A percentile compares a stretch with the other conserved stretches of the same genome.
Conservation (phyloP, 2,797 vertebrate genomes). For the Poeciliopsis infans region DNA sequence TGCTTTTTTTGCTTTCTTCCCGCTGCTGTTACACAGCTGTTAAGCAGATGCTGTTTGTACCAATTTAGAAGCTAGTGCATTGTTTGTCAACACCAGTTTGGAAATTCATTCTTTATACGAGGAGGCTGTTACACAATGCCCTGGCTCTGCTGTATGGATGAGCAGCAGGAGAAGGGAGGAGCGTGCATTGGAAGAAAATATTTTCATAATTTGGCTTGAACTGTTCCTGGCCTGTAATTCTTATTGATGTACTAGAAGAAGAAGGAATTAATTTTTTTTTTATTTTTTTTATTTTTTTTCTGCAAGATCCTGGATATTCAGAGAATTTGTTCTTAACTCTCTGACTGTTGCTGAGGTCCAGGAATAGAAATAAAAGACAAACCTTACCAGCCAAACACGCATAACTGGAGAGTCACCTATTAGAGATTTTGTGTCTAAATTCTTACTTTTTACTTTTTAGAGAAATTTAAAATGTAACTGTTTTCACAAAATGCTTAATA, state of each 20-base stretch:
- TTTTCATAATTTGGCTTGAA: conserved; percentile 45
- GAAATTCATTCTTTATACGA: conserved; percentile 77
- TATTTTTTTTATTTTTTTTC: conserved; percentile 3
- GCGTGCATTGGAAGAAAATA: conserved; percentile 28
- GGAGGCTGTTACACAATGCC: conserved; percentile 49
- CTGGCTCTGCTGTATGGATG: conserved; percentile 28
- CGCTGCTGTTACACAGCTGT: conserved; percentile 77
- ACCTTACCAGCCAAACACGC: conserved; percentile 51
- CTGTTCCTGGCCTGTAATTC: conserved; percentile 48
- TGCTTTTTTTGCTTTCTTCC: conserved; percentile 57
- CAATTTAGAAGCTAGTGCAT: conserved; percentile 78
- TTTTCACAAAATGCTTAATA: not conserved
- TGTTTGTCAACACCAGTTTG: conserved; percentile 82
- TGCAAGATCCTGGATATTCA: conserved; percentile 42
- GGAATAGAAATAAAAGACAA: conserved; percentile 63
- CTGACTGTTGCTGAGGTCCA: conserved; percentile 74
- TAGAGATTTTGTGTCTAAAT: not conserved
- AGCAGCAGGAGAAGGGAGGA: conserved; percentile 9
- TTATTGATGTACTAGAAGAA: conserved; percentile 53
- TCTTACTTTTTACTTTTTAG: not conserved
- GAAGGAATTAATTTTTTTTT: conserved; percentile 9
- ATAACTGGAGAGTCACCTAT: not conserved
- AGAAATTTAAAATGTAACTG: not conserved
- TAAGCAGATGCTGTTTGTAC: conserved; percentile 83
- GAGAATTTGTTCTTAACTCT: conserved; percentile 72